Base-by-base conservation (phyloP, 2,797 vertebrate species). In the Sebastes miniatus region DNA sequence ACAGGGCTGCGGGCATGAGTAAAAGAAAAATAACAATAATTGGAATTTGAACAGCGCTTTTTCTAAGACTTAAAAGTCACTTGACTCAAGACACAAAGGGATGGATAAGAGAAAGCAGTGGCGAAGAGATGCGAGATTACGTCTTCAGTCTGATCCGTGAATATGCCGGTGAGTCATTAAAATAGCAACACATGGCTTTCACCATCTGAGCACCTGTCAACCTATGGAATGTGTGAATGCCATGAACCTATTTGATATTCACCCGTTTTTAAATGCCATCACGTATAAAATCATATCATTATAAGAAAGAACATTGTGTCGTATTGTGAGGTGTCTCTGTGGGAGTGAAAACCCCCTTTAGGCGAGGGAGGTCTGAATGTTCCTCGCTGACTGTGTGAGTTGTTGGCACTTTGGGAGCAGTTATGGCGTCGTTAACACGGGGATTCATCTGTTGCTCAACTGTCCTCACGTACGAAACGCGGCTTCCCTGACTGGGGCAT, bases 361-460 rank as follows among this genome's bases (percentile, higher is more conserved):
- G 64, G 27, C 36, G 10, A 24, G 20, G 34, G 25, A 22, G 56
- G 9, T 25, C 67, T 69, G 69, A 80, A 32, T 56, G 61, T 64
- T 69, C 56, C 34, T 67, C 5, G 68, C 72, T 36, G 73, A 50
- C 66, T 39, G 72, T 67, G 74, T 39, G 61, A 76, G 62, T 47
- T 66, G 69, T 52, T 71, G 39, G 72, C 73, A 62, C 64, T 76
- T 69, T 32, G 61, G 58, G 79, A 70, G 68, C 4, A 83, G 52
- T 87, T 87, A 79, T 61, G 61, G 54, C 8, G 31, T 87, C 52
- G 73, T 91, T 87, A 84, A 87, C 84, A 80, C 77, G 0, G n/a
- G n/a, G 59, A 74, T 85, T 92, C 76, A 79, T 76, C 77, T 79
- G 84, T 72, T 76, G 59, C 76, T 80, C 67, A 71, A 85, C 87